phyloP scores from a whole-genome alignment of 2,888 invertebrate species.

The Platycheirus albimanus region DNA sequence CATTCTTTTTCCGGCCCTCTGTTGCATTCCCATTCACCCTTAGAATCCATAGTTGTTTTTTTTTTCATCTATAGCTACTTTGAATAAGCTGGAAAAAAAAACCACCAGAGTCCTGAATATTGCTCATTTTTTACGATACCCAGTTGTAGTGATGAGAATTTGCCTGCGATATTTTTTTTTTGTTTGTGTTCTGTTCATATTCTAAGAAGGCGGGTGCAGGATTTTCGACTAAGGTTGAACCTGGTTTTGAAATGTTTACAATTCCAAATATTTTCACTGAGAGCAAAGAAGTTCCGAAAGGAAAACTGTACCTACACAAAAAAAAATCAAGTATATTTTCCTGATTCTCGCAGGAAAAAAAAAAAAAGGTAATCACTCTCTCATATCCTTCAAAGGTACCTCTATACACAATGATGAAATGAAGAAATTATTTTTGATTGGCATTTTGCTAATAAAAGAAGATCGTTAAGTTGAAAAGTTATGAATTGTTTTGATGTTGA shows the following conservation, averaged over 20 bases:
- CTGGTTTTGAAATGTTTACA: slow-evolving; percentile 74
- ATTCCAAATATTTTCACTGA: slow-evolving; percentile 66
- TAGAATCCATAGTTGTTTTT: slow-evolving; percentile 42
- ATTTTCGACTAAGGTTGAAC: slow-evolving; percentile 56
- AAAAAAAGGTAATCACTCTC: slow-evolving; percentile 64
- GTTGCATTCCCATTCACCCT: slow-evolving; percentile 70
- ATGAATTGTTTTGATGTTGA: slow-evolving; percentile 74
- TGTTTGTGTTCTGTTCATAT: not conserved
- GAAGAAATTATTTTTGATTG: slow-evolving; percentile 74
- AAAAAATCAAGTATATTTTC: slow-evolving; percentile 35
- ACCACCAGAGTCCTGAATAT: slow-evolving; percentile 59
- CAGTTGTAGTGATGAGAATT: slow-evolving; percentile 51
- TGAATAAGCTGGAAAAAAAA: slow-evolving; percentile 51
- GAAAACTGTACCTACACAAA: not conserved
- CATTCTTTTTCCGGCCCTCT: slow-evolving; percentile 58
- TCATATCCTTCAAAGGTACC: slow-evolving; percentile 31
- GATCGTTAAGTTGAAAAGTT: slow-evolving; percentile 73
- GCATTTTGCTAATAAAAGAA: slow-evolving; percentile 74
- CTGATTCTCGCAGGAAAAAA: slow-evolving; percentile 48
- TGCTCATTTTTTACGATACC: slow-evolving; percentile 63
- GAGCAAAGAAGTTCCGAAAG: slow-evolving; percentile 39
- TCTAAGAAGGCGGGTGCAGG: slow-evolving; percentile 9
- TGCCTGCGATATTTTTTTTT: slow-evolving; percentile 53
- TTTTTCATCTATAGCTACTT: slow-evolving; percentile 43
- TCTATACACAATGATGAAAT: slow-evolving; percentile 52